These are phyloP conservation scores for Tetranychus piercei DNA, from an alignment of 2,888 invertebrate genomes.

Conservation along the genomic window DNA sequence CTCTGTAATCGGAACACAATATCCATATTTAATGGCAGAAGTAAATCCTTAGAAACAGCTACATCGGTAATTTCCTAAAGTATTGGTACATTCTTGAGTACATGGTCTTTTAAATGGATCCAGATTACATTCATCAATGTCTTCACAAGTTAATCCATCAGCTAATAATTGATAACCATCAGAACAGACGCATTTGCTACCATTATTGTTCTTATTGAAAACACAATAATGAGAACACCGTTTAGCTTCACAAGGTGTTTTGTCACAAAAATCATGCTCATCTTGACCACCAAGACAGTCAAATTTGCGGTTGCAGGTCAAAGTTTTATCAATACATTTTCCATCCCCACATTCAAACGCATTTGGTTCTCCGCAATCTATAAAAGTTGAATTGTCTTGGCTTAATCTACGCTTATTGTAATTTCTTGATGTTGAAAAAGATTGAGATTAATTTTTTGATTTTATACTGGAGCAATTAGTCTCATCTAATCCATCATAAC, in stretches of 20 bases:
- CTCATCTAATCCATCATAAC: constrained; percentile 27
- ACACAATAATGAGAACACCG: neutral
- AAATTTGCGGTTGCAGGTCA: neutral
- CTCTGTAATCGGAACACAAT: neutral
- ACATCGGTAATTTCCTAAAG: neutral
- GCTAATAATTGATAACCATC: neutral
- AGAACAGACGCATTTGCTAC: neutral
- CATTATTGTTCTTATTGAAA: neutral
- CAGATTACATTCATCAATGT: neutral
- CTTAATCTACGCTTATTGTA: neutral
- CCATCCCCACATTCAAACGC: neutral
- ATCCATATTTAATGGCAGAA: neutral
- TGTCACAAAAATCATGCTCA: neutral
- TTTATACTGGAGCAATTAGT: constrained; percentile 14
- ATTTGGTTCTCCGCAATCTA: neutral
- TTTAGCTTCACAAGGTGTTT: too few species aligned
- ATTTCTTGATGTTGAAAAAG: neutral
- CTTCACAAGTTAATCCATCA: neutral
- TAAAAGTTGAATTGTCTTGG: neutral
- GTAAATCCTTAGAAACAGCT: neutral
- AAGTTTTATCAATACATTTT: neutral
- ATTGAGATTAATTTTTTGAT: neutral
- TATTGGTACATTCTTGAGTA: neutral
- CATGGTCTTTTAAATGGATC: neutral
- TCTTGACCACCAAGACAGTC: neutral